Base-by-base conservation (phyloP, 2,797 vertebrate genomes). In the Bucorvus abyssinicus region DNA sequence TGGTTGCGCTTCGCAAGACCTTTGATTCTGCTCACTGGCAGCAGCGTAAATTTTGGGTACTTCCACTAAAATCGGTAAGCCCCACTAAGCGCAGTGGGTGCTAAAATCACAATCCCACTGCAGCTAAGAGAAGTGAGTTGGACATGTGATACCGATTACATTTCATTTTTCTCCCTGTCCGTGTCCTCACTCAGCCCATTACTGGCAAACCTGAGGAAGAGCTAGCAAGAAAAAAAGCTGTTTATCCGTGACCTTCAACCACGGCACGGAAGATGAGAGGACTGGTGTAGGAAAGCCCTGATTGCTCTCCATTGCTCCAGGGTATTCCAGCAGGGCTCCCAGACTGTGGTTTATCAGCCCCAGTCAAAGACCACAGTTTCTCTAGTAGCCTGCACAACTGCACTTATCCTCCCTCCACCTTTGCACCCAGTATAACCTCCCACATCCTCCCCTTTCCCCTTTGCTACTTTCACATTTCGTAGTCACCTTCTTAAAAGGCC, bases 401-500 rank as follows among this genome's bases (percentile, higher is more conserved):
- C 30, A 20, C 60, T 57, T 70, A 88, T 63, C 53, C 45, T 42
- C 74, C n/a, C 36, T 40, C 86, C 60, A 82, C 50, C 38, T 75
- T 0, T 75, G 69, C 30, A 90, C 53, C 52, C 56, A 44, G 22
- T 26, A 21, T 16, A 84, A 84, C 27, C n/a, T 91, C 83, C 68
- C 47, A 89, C 42, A 79, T 42, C 27, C 34, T 49, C 44, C n/a
- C 60, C 32, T 55, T 80, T 52, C 53, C 57, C 69, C 81, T 90
- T 60, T 68, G 63, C 84, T 82, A 56, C 67, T 49, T 89, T 18
- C 60, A 42, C 18, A 34, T 59, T 94, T 87, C 1, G 3, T 55
- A 89, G 55, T 49, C 45, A 42, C 69, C 47, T 52, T 89, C 75
- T 52, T 90, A 86, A 92, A 95, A 93, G 76, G 64, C 44, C 73